phyloP scores from a whole-genome alignment of 1,140 invertebrate species.

The Magallana angulata region DNA sequence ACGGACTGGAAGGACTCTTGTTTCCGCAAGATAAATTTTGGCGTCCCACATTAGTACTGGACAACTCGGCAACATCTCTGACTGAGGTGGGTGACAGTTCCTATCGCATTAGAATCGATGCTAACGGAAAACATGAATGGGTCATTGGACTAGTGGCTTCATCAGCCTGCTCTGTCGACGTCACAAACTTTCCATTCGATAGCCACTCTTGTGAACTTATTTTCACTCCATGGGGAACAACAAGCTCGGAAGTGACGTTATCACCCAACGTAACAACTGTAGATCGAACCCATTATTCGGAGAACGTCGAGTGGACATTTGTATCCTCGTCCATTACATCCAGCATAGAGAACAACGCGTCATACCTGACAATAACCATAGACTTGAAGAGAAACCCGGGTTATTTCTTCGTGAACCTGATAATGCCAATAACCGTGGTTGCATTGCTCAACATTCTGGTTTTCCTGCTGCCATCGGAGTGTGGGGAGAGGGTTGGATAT shows the following conservation, averaged over 20 bases:
- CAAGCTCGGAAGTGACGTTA: conserved; percentile 22
- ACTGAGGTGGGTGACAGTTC: conserved; percentile 41
- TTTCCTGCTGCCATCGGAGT: conserved; percentile 82
- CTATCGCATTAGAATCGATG: conserved; percentile 44
- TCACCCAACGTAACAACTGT: conserved; percentile 2
- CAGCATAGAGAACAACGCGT: neutral
- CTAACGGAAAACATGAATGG: conserved; percentile 43
- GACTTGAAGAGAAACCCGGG: conserved; percentile 35
- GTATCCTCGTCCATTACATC: conserved; percentile 3
- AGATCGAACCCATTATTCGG: conserved; percentile 47
- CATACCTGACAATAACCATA: conserved; percentile 45
- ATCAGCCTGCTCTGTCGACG: conserved; percentile 50
- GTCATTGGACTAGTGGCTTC: conserved; percentile 35
- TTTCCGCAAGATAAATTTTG: conserved; percentile 45
- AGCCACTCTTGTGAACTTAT: conserved; percentile 50
- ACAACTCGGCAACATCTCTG: conserved; percentile 47
- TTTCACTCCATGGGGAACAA: conserved; percentile 44
- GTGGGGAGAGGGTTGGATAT: conserved; percentile 82
- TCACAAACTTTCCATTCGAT: conserved; percentile 53
- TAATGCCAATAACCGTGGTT: conserved; percentile 82
- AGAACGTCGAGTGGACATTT: conserved; percentile 46
- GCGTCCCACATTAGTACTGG: conserved; percentile 46
- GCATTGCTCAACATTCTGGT: conserved; percentile 81
- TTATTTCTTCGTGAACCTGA: conserved; percentile 81
- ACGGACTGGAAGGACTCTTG: conserved; percentile 15